These are phyloP conservation scores for Smutsia gigantea DNA, from an alignment of 2,797 vertebrate species.

Conservation along the genomic window DNA sequence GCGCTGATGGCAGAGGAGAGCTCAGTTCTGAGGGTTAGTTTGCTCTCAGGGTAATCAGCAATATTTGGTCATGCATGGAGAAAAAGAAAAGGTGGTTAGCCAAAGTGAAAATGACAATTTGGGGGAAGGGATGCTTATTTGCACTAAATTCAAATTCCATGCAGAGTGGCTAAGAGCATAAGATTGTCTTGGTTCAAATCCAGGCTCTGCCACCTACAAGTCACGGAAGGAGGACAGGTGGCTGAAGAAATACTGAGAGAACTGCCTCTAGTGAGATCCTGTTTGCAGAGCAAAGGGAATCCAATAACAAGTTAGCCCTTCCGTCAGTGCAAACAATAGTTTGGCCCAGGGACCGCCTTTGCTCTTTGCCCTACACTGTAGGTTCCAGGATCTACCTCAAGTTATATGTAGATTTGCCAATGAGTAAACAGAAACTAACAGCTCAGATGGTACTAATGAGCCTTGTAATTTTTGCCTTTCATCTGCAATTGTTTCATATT, in stretches of 20 bases:
- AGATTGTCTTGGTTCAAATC: background rate
- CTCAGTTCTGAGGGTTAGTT: background rate
- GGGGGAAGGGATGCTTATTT: background rate
- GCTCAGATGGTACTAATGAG: background rate
- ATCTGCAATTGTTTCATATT: background rate
- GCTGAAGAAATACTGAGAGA: background rate
- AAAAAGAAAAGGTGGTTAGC: background rate
- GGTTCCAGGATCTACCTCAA: background rate
- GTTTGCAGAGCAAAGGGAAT: constrained; percentile 48
- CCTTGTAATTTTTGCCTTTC: background rate
- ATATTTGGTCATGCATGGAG: background rate
- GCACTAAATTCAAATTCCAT: background rate
- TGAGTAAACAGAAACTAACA: constrained; percentile 18
- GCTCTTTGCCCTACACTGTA: background rate
- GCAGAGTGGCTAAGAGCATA: background rate
- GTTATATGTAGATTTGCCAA: background rate
- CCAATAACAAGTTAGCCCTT: background rate
- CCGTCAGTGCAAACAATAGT: background rate
- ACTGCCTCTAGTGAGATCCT: background rate
- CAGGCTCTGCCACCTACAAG: background rate
- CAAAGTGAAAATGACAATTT: background rate
- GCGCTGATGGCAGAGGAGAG: background rate
- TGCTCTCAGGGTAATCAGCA: background rate
- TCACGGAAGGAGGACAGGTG: background rate
- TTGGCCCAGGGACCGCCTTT: background rate